Base-by-base conservation (phyloP, 2,888 invertebrate species). In the Petrolisthes cinctipes region DNA sequence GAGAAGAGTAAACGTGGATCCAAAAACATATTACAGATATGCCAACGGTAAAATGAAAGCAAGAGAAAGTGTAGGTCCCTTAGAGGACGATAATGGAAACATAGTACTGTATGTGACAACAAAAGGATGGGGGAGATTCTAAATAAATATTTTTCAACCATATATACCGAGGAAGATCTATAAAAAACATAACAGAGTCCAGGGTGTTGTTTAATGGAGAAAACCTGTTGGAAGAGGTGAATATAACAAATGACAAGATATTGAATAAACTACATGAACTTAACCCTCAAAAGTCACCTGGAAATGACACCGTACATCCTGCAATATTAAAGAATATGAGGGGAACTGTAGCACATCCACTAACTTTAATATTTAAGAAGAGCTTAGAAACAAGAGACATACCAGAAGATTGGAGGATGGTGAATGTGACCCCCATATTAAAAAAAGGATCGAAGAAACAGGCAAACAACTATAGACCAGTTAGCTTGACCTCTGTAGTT, bases 351-450 rank as follows among this genome's bases (percentile, higher is more conserved):
- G 51, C 78, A 51, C 78, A 78, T 14, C 78, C 78, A 51, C 78
- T 78, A 23, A 78, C 14, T 51, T 53, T 51, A 9, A 78, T 78
- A 78, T 78, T 78, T 14, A 23, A 14, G 51, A 78, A 4, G 78
- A 78, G 78, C n/a, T 5, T 78, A 78, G 78, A 78, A 83, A 71
- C 4, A 4, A 0, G 81, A 57, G 81, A 81, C 9, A 71, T 83
- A 11, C 83, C 83, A 53, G 53, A 68, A 17, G 68, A 83, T 37
- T 68, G 83, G 68, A 83, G 71, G 51, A n/a, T 71, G n/a, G 83
- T 68, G 3, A 82, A 82, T 56, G 68, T 68, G 14, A 82, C 82
- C 9, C 66, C 82, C 6, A 82, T 82, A 68, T 66, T 82, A 14
- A 82, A 82, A 68, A 66, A 82, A 11, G 82, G 82, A 37, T 53